phyloP scores from a whole-genome alignment of 1,140 invertebrate genomes.

The Lepidotrigona ventralis region DNA sequence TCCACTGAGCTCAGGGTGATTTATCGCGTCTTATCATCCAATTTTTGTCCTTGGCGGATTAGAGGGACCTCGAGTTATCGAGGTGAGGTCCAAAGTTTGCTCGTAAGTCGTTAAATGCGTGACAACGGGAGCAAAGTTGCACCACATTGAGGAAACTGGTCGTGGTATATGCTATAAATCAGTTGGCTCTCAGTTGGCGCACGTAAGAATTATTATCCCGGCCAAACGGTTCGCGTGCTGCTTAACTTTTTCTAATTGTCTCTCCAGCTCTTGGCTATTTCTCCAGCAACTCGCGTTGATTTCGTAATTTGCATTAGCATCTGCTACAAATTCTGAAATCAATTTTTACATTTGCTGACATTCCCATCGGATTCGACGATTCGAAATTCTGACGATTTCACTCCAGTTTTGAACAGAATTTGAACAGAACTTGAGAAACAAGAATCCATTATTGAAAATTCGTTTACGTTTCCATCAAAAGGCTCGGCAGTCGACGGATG shows the following conservation, averaged over 20 bases:
- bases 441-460: neutral
- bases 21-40: neutral
- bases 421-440: too few relatives aligned
- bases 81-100: neutral
- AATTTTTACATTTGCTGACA: neutral
- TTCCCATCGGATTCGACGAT: neutral
- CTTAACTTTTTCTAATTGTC: constrained; percentile 4
- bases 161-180: constrained; percentile 10
- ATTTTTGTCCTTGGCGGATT: neutral
- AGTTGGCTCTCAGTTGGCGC: neutral
- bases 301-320: too few relatives aligned
- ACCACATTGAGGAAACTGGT: neutral
- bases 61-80: neutral
- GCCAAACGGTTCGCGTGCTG: neutral
- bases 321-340: neutral
- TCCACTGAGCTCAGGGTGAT: neutral
- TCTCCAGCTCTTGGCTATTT: too few relatives aligned
- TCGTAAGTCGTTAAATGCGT: constrained; percentile 15
- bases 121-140: constrained; percentile 1
- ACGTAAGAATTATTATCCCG: constrained; percentile 13
- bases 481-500: too few relatives aligned
- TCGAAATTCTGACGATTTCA: neutral
- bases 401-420: neutral
- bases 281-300: too few relatives aligned
- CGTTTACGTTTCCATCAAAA: neutral